Percentiles rank a stretch among this genome's conserved stretches.
Evolutionary conservation across 1,140 invertebrate species (phyloP).

Genomic region (Adelges cooleyi): DNA sequence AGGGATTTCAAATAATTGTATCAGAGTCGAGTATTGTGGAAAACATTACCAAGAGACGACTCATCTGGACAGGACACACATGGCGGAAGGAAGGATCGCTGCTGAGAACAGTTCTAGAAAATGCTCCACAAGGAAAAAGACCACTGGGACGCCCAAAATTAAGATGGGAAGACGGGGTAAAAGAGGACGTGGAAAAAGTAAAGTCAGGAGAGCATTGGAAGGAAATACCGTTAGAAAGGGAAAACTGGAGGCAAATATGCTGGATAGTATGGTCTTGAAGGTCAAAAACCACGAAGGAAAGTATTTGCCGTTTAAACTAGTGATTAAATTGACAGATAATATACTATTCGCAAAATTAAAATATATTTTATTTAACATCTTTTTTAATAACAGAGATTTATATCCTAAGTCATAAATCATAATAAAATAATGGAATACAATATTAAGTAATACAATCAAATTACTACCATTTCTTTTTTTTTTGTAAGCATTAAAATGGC

Average conservation of each 20-base stretch:
- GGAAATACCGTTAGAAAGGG: background rate
- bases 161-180: slow-evolving; percentile 1
- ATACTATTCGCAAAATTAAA: background rate
- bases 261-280: too few relatives aligned
- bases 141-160: background rate
- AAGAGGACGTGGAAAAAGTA: background rate
- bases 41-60: background rate
- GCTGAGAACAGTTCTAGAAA: background rate
- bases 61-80: background rate
- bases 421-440: too few relatives aligned
- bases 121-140: background rate
- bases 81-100: background rate
- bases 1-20: too few relatives aligned
- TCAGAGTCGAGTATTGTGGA: too few relatives aligned
- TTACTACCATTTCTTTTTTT: slow-evolving; percentile 26
- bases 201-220: background rate
- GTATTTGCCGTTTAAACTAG: too few relatives aligned
- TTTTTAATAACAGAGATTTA: slow-evolving; percentile 15
- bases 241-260: background rate
- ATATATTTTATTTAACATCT: slow-evolving; percentile 24
- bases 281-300: too few relatives aligned
- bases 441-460: background rate
- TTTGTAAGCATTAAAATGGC: slow-evolving; percentile 26
- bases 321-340: too few relatives aligned
- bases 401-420: background rate